Evolutionary conservation across 1,140 invertebrate genomes (phyloP), one percentile per base, ranked within the genome.

Genomic region (Sitobion miscanthi): DNA sequence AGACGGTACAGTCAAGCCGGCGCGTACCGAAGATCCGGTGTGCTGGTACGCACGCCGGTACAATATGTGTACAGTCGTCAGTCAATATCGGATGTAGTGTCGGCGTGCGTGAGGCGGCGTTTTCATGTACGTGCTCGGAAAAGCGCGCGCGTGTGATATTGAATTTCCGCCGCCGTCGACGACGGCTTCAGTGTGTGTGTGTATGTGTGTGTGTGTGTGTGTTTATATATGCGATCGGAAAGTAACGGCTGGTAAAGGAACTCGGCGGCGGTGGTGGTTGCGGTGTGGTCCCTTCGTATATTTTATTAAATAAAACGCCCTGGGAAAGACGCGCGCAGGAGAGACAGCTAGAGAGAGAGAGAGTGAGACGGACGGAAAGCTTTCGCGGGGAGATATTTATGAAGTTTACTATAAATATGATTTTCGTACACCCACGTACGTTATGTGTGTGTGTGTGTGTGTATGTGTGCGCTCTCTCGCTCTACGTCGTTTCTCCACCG

Each of bases 271-370:
- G 30, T n/a, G 62, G 62, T 11, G 21, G 62, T 11, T 30, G 30
- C 62, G 14, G 62, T 4, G 62, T 11, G 42, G 21, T 54, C 23
- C 54, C 4, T 23, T 90, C 38, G 21, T 57, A 57, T 47, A 42
- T 90, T 38, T 90, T 90, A 90, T 90, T 90, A 62, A 90, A 90
- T 90, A 90, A 90, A 90, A 90, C 89, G 17, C 47, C 45, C 45
- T 1, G 85, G 0, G 45, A 86, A 86, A 86, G 85, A 38, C 38
- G 45, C 25, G 38, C 30, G 8, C 35, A 11, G 17, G 21, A 21
- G 21, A 2, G 9, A 2, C 17, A 42, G 20, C 9, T 21, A n/a
- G 21, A 17, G 42, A 20, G 82, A 83, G 20, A 30, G 83, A 30
- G 69, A 4, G n/a, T 4, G 11, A 7, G 77, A 82, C 42, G 9